phyloP scores from a whole-genome alignment of 2,888 invertebrate genomes.

The Bruchidius siliquastri region DNA sequence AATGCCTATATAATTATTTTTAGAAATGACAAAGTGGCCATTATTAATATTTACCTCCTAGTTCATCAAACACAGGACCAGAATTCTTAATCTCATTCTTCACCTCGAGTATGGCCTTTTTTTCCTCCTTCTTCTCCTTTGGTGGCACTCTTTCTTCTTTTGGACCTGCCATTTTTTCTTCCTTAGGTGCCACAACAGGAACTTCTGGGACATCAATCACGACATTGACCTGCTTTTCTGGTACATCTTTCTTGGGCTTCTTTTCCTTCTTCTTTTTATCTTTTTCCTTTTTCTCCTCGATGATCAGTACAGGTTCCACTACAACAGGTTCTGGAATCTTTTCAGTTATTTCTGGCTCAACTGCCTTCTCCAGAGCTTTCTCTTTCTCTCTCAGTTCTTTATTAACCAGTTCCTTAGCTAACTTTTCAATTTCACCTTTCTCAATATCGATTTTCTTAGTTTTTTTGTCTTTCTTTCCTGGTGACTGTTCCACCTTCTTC shows the following conservation, averaged over 20 bases:
- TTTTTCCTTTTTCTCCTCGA: slow-evolving; percentile 40
- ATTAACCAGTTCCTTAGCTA: slow-evolving; percentile 51
- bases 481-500: slow-evolving; percentile 53
- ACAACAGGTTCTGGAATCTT: slow-evolving; percentile 30
- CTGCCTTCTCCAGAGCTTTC: slow-evolving; percentile 24
- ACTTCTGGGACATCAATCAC: slow-evolving; percentile 20
- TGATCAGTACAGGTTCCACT: slow-evolving; percentile 32
- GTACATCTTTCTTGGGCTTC: slow-evolving; percentile 35
- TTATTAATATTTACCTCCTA: slow-evolving; percentile 49
- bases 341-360: not conserved
- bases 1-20: too few relatives aligned
- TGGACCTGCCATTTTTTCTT: slow-evolving; percentile 22
- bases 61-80: slow-evolving; percentile 53
- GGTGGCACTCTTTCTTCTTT: slow-evolving; percentile 12
- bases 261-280: slow-evolving; percentile 41
- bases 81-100: slow-evolving; percentile 27
- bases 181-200: slow-evolving; percentile 10
- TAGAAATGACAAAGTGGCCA: too few relatives aligned
- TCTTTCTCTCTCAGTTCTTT: slow-evolving; percentile 47
- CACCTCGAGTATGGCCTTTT: not conserved
- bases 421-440: slow-evolving; percentile 48
- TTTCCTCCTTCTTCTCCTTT: slow-evolving; percentile 14
- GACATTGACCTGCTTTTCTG: slow-evolving; percentile 16
- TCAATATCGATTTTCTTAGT: slow-evolving; percentile 42
- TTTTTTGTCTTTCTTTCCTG: slow-evolving; percentile 45